These are phyloP conservation scores for Siderastrea radians DNA, from an alignment of 92 coral and sea anemone genomes.

Conservation along the genomic window DNA sequence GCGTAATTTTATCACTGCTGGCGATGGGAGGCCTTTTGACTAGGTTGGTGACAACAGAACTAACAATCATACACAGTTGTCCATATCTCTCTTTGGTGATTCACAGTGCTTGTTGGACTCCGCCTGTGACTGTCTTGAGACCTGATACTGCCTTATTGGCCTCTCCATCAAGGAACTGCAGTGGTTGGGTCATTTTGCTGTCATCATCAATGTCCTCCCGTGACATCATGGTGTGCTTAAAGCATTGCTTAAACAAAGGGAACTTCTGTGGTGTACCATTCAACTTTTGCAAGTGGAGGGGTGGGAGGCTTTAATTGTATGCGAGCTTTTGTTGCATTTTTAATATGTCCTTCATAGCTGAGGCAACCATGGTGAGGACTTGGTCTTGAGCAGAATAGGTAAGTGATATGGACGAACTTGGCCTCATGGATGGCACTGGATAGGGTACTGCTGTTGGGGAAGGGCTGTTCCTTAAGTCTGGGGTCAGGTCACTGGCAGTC, in stretches of 20 bases:
- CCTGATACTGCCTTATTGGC: neutral
- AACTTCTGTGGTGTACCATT: too few species aligned
- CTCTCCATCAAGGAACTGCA: constrained; percentile 13
- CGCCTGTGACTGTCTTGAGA: neutral
- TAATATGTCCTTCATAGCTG: constrained; percentile 5
- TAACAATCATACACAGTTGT: constrained; percentile 49
- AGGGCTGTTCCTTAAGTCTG: neutral
- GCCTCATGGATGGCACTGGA: neutral
- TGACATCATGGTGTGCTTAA: neutral
- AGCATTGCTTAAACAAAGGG: constrained; percentile 16
- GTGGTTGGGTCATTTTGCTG: too few species aligned
- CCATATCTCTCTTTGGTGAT: constrained; percentile 52
- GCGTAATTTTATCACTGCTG: constrained; percentile 5
- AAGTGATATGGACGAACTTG: neutral
- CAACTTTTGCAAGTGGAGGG: constrained; percentile 4
- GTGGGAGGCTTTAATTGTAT: neutral
- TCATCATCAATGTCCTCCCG: neutral
- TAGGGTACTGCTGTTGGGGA: neutral
- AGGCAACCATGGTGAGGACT: constrained; percentile 2
- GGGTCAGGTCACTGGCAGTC: too few species aligned
- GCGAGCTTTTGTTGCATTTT: constrained; percentile 28
- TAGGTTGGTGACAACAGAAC: constrained; percentile 46
- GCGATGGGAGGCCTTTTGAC: constrained; percentile 36
- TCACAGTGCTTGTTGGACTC: constrained; percentile 8
- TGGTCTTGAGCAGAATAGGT: neutral